Base-by-base conservation (phyloP, 2,113 vertebrate genomes). In the Equus przewalskii region DNA sequence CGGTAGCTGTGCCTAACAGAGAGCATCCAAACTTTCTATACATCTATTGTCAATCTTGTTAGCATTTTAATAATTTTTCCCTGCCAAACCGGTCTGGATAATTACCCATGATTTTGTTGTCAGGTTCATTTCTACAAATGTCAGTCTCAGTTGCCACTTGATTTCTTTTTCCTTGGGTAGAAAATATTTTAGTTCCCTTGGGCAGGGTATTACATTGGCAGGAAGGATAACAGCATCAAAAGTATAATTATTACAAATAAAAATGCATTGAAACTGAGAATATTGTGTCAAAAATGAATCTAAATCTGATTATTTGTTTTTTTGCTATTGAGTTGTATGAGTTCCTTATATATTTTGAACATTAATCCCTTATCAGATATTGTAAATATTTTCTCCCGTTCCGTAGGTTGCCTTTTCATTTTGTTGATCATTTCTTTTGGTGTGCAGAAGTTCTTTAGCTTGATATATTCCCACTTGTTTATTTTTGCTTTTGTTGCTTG, bases 61-160 rank as follows among this genome's bases (percentile, higher is more conserved):
- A 97, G 70, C 76, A 96, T 92, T 97, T 93, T 91, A 97, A 89
- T 97, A 96, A 89, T 90, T 90, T 96, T 69, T 92, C 69, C 83
- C 44, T 94, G 67, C 24, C 70, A 97, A 76, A 75, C 22, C 73
- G 18, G 30, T 36, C 64, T 89, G 60, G 30, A 95, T 96, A 97
- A 98, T 97, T 95, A 97, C n/a, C 80, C 51, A 96, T 67, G 44
- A 95, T 98, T 97, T 97, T 96, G n/a, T 21, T 91, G 94, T 97
- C 94, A 97, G 41, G 86, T 96, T 95, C 72, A 84, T 94, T 97
- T 97, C 95, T 51, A 83, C 60, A 96, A 97, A 75, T 89, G 82
- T 86, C 92, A 87, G 6, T 84, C 89, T 96, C 11, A 73, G 70
- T 96, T 94, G 62, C 44, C 33, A 67, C 89, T 96, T 97, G 33